Base-by-base conservation (phyloP, 2,797 vertebrate genomes). In the Columba guinea region DNA sequence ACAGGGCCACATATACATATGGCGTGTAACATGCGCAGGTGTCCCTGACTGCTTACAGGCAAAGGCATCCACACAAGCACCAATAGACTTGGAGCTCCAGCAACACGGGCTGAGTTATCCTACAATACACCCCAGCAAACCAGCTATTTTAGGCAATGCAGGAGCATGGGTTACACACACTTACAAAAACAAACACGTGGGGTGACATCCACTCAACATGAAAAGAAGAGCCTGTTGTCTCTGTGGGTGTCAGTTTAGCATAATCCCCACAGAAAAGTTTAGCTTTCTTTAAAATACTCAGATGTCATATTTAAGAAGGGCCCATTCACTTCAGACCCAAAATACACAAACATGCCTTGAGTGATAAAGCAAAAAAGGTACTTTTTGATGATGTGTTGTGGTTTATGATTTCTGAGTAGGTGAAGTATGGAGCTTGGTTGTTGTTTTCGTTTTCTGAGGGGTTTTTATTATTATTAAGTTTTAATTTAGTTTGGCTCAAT, bases 341-440 rank as follows among this genome's bases (percentile, higher is more conserved):
- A 94, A 89, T 87, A 95, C 75, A 94, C 59, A 94, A 97, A 96
- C 86, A 94, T 41, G 84, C 64, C 78, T 90, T 89, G 68, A 93
- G 93, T 95, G 92, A 84, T 90, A 95, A 85, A 85, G 90, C 15
- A 80, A 90, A 95, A 94, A 96, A 90, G 80, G 94, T 95, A 94
- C 88, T 93, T 96, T 97, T 89, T 94, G 88, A 88, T 93, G 80
- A 96, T 95, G 67, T 89, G 77, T 95, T 94, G 95, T 95, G 95
- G 93, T 95, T 97, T 94, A 87, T 78, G 65, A 80, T 95, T 95
- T 96, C 91, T 96, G 75, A 90, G 75, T 90, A 94, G 95, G 60
- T 89, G 27, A 96, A 94, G 81, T 79, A 90, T 27, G 53, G 88
- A 95, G 46, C 30, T 94, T 39, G 53, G 78, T 94, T 92, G 94